Conservation (phyloP, 2,797 vertebrate genomes). For the Ceryle rudis region DNA sequence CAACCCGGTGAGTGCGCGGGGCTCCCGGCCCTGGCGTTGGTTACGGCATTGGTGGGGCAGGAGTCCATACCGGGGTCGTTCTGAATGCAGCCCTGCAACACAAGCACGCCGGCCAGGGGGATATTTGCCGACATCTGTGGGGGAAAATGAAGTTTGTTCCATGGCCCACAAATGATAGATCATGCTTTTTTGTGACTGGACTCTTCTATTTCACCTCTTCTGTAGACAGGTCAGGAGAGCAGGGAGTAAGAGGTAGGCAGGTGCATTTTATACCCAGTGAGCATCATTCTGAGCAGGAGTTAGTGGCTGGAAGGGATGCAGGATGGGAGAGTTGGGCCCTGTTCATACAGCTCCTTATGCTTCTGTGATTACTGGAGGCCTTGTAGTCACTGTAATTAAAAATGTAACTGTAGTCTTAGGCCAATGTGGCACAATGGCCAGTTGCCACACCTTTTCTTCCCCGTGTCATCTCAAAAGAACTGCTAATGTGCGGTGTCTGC, state of each 20-base stretch:
- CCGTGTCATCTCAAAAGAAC: rapidly evolving
- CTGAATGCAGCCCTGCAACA: rapidly evolving
- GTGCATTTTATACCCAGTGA: neutral
- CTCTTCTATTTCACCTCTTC: neutral
- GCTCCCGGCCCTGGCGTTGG: rapidly evolving
- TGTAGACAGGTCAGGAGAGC: neutral
- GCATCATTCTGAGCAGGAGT: neutral
- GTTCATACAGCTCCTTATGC: neutral
- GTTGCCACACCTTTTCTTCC: neutral
- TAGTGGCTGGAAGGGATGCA: neutral
- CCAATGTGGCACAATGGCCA: rapidly evolving
- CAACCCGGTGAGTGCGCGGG: slow-evolving; percentile 82
- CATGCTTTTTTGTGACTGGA: rapidly evolving
- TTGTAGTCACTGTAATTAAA: neutral
- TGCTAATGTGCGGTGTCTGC: neutral
- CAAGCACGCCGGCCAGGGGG: rapidly evolving
- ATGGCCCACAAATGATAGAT: rapidly evolving
- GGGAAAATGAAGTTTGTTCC: neutral
- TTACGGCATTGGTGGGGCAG: rapidly evolving
- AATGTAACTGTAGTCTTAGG: neutral
- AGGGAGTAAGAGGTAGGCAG: neutral
- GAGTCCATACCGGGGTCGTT: rapidly evolving
- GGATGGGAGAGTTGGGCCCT: neutral
- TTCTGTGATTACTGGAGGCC: neutral
- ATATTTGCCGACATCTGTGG: rapidly evolving